Evolutionary conservation across 2,113 vertebrate species (phyloP), one percentile per base, ranked within the genome.

Genomic region (Hylia prasina): DNA sequence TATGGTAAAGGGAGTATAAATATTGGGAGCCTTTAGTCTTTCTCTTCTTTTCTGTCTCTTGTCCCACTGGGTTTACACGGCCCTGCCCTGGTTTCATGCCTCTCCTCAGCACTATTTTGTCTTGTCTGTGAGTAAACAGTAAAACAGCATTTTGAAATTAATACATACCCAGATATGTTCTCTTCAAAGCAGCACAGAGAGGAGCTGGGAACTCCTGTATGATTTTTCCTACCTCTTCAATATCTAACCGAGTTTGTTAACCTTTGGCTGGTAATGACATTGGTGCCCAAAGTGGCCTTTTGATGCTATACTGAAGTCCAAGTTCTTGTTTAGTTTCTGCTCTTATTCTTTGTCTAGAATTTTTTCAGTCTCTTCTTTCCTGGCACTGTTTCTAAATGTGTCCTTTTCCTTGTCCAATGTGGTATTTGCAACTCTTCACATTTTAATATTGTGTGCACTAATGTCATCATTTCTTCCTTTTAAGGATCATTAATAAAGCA

Each of bases 401-500:
- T 66, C 39, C 31, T 50, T 81, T 73, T 73, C 24, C 53, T 90
- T 70, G 45, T 82, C 71, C 31, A 31, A 3, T 1, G 2, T 47
- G 40, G 27, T 82, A 68, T 88, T 96, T 91, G 31, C 61, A 78
- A 7, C 50, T 82, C 78, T 64, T 92, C 68, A 44, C 31, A 56
- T 80, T 91, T 94, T 87, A 64, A 35, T 88, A 79, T 64, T 7
- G 2, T 61, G 18, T 65, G 61, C n/a, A 21, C 79, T 92, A 56
- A 57, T 60, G 89, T 66, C 37, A 64, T 64, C 0, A 40, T 87
- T 86, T 91, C 50, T 90, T 91, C 42, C 37, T 85, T 87, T 77
- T 61, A 66, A 72, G 88, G 83, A 73, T 82, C n/a, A 68, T 96
- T 96, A 93, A 91, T 73, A 45, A 89, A 88, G 81, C 64, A 72